Evolutionary conservation across 2,797 vertebrate genomes (phyloP).

Genomic region (Antennarius maculatus): DNA sequence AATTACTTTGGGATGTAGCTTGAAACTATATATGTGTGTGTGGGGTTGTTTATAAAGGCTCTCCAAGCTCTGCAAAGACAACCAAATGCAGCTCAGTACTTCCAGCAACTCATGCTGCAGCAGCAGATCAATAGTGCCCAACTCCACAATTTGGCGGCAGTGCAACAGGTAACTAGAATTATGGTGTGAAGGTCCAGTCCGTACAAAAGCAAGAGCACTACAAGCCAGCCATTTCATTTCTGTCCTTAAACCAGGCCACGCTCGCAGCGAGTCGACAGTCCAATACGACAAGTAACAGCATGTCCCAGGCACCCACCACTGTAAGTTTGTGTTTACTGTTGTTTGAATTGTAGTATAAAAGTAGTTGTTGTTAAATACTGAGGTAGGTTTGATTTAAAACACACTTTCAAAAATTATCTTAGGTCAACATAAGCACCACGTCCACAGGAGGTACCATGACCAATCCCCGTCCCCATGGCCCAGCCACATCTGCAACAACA

Average conservation of each 20-base stretch:
- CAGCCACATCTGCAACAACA: conserved; percentile 85
- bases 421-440: conserved; percentile 83
- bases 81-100: conserved; percentile 97
- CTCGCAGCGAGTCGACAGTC: conserved; percentile 96
- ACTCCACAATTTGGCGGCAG: conserved; percentile 94
- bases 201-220: not conserved
- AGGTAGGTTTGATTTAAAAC: conserved; percentile 1
- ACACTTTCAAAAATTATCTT: not conserved
- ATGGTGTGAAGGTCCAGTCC: not conserved
- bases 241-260: conserved; percentile 84
- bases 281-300: conserved; percentile 89
- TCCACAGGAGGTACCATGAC: conserved; percentile 78
- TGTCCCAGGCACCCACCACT: conserved; percentile 87
- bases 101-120: conserved; percentile 98
- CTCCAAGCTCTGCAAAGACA: conserved; percentile 96
- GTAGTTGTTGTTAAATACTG: not conserved
- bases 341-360: not conserved
- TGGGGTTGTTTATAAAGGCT: conserved; percentile 83
- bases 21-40: not conserved
- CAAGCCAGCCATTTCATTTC: not conserved
- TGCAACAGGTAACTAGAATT: conserved; percentile 89
- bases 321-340: conserved; percentile 75
- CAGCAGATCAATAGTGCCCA: conserved; percentile 97
- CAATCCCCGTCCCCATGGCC: conserved; percentile 81
- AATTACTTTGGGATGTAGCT: not conserved